Conservation (phyloP, 2,888 invertebrate species). For the Coleophora flavipennella region DNA sequence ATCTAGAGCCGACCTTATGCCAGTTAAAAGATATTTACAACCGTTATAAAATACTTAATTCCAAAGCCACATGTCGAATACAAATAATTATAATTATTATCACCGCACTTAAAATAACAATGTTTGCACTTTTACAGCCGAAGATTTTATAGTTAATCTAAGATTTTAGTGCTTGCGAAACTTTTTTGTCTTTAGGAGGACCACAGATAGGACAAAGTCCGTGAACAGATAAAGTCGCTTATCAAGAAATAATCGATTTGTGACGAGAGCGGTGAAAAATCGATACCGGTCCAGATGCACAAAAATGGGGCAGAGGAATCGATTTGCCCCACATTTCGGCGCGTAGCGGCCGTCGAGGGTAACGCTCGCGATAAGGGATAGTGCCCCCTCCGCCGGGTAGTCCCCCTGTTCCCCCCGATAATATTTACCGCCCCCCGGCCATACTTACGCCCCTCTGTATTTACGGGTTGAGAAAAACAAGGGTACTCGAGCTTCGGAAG, state of each 20-base stretch:
- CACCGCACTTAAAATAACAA: constrained; percentile 45
- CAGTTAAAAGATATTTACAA: constrained; percentile 51
- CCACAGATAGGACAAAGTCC: constrained; percentile 1
- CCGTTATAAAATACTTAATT: constrained; percentile 54
- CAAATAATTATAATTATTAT: constrained; percentile 37
- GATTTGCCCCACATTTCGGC: constrained; percentile 72
- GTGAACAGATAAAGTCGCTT: constrained; percentile 1
- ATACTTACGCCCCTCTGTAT: constrained; percentile 73
- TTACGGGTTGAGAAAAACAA: constrained; percentile 74
- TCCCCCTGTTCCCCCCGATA: constrained; percentile 57
- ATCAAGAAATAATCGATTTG: constrained; percentile 25
- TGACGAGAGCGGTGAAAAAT: constrained; percentile 30
- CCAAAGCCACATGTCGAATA: constrained; percentile 40
- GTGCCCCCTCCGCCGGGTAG: constrained; percentile 54
- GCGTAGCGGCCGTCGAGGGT: constrained; percentile 64
- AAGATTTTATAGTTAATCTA: constrained; percentile 9
- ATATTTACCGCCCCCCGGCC: constrained; percentile 72
- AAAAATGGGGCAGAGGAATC: constrained; percentile 69
- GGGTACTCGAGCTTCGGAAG: constrained; percentile 71
- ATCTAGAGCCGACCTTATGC: constrained; percentile 15
- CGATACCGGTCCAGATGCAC: constrained; percentile 71
- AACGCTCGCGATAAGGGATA: constrained; percentile 73
- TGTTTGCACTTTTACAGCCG: constrained; percentile 40
- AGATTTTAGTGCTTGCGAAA: neutral
- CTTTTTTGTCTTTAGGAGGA: neutral